These are phyloP conservation scores for Anabas testudineus DNA, from an alignment of 2,797 vertebrate genomes.

Conservation along the genomic window DNA sequence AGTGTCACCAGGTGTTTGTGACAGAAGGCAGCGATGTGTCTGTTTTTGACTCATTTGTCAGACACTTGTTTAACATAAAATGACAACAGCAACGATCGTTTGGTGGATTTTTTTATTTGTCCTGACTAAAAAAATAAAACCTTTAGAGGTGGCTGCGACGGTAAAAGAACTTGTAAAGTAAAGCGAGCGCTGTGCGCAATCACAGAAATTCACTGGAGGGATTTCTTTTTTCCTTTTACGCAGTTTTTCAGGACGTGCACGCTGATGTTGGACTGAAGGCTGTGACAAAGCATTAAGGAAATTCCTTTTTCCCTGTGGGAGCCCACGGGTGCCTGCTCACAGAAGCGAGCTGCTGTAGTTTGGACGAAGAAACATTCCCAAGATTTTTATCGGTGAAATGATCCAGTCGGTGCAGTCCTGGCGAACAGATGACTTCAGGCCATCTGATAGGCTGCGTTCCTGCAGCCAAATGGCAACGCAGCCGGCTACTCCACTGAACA, in stretches of 20 bases:
- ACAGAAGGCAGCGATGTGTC: constrained; percentile 43
- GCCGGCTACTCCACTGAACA: constrained; percentile 58
- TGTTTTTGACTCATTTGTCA: constrained; percentile 50
- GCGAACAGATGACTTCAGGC: constrained; percentile 50
- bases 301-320: constrained; percentile 67
- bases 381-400: constrained; percentile 83
- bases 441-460: constrained; percentile 65
- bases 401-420: constrained; percentile 40
- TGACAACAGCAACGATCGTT: constrained; percentile 15
- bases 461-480: constrained; percentile 59
- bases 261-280: constrained; percentile 28
- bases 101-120: not conserved
- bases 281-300: constrained; percentile 67
- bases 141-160: constrained; percentile 30
- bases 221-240: not conserved
- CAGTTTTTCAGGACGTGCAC: not conserved
- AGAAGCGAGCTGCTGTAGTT: constrained; percentile 61
- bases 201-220: not conserved
- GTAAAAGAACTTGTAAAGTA: constrained; percentile 53
- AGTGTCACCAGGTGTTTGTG: constrained; percentile 54
- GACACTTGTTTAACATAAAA: constrained; percentile 58
- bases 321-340: constrained; percentile 52
- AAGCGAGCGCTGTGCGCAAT: constrained; percentile 14
- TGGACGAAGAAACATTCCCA: constrained; percentile 77
- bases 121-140: not conserved